Evolutionary conservation across 2,888 invertebrate species (phyloP).

Genomic region (Polydesmus complanatus): DNA sequence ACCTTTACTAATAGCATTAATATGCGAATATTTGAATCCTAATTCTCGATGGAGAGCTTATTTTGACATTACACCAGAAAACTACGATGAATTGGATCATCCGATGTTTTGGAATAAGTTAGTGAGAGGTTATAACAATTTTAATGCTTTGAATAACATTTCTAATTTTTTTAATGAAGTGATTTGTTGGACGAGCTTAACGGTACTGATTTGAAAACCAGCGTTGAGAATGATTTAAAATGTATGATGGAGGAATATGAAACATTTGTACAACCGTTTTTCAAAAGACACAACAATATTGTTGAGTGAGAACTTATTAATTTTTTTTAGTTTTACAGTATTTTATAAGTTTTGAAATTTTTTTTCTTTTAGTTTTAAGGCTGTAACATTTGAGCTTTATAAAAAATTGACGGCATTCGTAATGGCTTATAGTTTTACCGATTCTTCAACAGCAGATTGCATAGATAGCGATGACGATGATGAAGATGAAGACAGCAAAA

Average conservation of each 20-base stretch:
- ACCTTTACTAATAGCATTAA: constrained; percentile 7
- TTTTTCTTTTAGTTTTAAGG: neutral
- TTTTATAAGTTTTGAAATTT: neutral
- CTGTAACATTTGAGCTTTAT: constrained; percentile 3
- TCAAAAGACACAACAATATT: constrained; percentile 4
- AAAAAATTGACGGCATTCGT: constrained; percentile 14
- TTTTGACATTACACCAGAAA: constrained; percentile 8
- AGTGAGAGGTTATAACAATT: neutral
- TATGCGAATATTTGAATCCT: constrained; percentile 11
- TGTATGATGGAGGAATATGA: constrained; percentile 12
- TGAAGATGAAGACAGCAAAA: neutral
- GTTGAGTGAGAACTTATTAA: neutral
- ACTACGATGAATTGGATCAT: constrained; percentile 10
- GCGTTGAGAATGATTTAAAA: constrained; percentile 5
- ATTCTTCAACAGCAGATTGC: neutral
- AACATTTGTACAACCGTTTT: constrained; percentile 9
- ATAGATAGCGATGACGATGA: constrained; percentile 3
- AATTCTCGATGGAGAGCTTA: constrained; percentile 12
- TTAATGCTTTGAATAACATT: neutral
- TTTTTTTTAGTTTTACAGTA: neutral
- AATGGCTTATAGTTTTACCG: constrained; percentile 16
- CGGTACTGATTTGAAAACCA: constrained; percentile 1
- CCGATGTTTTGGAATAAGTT: constrained; percentile 17
- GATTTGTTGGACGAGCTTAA: constrained; percentile 3
- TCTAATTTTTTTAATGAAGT: neutral